Evolutionary conservation across 1,140 invertebrate species (phyloP).

Genomic region (Orussus abietinus): DNA sequence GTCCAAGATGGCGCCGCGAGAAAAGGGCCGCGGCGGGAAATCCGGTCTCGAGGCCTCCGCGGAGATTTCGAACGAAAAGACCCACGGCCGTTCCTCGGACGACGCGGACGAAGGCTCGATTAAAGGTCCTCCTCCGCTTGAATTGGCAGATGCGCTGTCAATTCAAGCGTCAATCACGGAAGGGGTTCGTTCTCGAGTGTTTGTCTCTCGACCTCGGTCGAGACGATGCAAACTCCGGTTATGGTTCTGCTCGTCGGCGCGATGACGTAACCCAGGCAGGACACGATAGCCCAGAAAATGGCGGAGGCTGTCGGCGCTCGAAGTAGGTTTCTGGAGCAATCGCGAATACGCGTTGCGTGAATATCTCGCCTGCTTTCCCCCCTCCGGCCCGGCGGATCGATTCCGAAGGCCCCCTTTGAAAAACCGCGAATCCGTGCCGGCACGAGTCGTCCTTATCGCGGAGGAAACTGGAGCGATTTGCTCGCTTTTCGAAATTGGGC

Average conservation of each 20-base stretch:
- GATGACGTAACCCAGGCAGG: conserved; percentile 19
- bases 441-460: conserved; percentile 2
- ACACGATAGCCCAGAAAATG: conserved; percentile 20
- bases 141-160: too few species aligned
- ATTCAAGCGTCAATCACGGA: too few species aligned
- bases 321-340: conserved; percentile 22
- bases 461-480: too few species aligned
- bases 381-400: conserved; percentile 15
- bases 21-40: too few species aligned
- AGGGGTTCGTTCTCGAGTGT: too few species aligned
- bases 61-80: too few species aligned
- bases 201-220: neutral
- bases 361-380: too few species aligned
- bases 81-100: conserved; percentile 11
- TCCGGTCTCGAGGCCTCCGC: too few species aligned
- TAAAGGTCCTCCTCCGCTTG: neutral
- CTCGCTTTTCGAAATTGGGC: too few species aligned
- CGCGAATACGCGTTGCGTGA: conserved; percentile 5
- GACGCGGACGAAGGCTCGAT: neutral
- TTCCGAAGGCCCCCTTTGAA: conserved; percentile 23
- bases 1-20: too few species aligned
- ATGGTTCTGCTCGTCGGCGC: conserved; percentile 5
- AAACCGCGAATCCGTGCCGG: conserved; percentile 10
- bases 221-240: neutral
- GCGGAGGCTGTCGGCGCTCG: neutral